Evolutionary conservation across 2,888 invertebrate species (phyloP), one percentile per base, ranked within the genome.

Genomic region (Patella pellucida): DNA sequence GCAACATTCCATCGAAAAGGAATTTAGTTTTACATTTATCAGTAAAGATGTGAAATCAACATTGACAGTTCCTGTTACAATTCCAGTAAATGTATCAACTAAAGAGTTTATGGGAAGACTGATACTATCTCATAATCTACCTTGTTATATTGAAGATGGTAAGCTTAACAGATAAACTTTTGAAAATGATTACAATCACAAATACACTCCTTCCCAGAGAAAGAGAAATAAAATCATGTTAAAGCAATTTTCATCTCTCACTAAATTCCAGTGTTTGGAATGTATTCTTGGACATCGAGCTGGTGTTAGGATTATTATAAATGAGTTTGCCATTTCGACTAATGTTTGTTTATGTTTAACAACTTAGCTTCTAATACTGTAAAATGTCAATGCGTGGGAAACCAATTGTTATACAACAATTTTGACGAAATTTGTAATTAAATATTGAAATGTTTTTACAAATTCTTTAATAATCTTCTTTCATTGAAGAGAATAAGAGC

Each of bases 121-220:
- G 67, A 92, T 95, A 82, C 92, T 92, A 71, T 94, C 94, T 84
- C 94, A 95, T 85, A 94, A 94, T 85, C 91, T 95, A 72, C 95
- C 95, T 0, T 93, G 94, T 78, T 94, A 94, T 86, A 91, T 94
- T 72, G 94, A 94, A 89, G 92, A 93, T 80, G 94, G 94, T 94
- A 90, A 84, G 81, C 56, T 51, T 69, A 41, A 23, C 23, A 7
- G 16, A 31, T 16, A 15, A 31, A 51, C 12, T 31, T 23, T 23
- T 19, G 56, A 19, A 14, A 50, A 14, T 27, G 7, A n/a, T 71
- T 16, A 5, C 51, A 31, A 51, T n/a, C 5, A n/a, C n/a, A 41
- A 41, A 41, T 41, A 7, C 1, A 9, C 41, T 41, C 41, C 41
- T 41, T 41, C 41, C 41, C 9, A 41, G 41, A 41, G 41, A 41